phyloP scores from a whole-genome alignment of 2,113 vertebrate species.

The Thalassoma bifasciatum region DNA sequence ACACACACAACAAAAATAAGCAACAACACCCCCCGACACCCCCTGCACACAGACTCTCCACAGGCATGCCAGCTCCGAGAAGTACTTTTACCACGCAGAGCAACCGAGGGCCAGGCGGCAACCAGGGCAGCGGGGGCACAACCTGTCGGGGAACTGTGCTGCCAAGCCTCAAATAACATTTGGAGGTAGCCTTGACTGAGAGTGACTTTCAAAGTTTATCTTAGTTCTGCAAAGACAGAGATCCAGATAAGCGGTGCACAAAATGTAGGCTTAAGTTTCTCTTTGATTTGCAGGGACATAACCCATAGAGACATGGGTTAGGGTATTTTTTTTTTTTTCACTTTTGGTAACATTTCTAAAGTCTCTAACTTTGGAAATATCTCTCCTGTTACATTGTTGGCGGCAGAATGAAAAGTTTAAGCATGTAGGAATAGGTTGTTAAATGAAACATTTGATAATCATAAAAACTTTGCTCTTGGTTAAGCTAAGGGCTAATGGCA shows the following conservation, averaged over 20 bases:
- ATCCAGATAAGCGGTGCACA: conserved; percentile 17
- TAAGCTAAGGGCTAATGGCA: too few species aligned
- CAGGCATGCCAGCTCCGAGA: conserved; percentile 68
- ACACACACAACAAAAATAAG: conserved; percentile 56
- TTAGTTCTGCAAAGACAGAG: conserved; percentile 37
- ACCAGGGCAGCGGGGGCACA: conserved; percentile 78
- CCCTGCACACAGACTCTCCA: conserved; percentile 54
- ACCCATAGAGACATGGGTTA: background rate
- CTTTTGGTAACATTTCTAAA: too few species aligned
- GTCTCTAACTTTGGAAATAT: too few species aligned
- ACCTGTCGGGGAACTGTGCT: conserved; percentile 79
- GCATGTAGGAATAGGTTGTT: too few species aligned
- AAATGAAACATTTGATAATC: too few species aligned
- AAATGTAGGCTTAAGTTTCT: conserved; percentile 1
- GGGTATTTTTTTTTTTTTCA: background rate
- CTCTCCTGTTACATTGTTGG: too few species aligned
- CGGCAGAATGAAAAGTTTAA: too few species aligned
- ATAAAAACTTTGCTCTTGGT: too few species aligned
- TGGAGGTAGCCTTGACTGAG: conserved; percentile 77
- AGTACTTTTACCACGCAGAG: conserved; percentile 64
- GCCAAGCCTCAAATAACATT: conserved; percentile 81
- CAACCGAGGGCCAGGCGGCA: conserved; percentile 71
- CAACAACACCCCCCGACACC: conserved; percentile 32
- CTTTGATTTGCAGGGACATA: background rate
- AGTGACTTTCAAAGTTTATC: conserved; percentile 84